phyloP scores from a whole-genome alignment of 30 jellyfish, hydroid and myxozoan genomes.

The Turritopsis rubra region DNA sequence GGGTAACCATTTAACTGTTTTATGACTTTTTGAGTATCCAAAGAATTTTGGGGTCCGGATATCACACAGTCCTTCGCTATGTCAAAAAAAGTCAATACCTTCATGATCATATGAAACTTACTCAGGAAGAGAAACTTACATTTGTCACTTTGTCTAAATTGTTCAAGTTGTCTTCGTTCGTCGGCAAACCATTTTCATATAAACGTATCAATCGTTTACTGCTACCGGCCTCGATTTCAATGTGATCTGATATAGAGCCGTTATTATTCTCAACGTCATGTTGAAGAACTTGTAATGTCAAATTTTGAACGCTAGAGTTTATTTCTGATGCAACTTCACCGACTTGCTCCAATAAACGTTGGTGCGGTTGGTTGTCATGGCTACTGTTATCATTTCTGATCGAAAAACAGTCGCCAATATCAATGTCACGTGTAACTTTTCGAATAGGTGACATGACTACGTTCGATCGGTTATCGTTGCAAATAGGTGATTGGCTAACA shows the following conservation, averaged over 20 bases:
- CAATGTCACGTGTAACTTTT: slow-evolving; percentile 1
- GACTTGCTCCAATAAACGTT: background rate
- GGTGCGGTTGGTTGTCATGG: background rate
- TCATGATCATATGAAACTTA: no score
- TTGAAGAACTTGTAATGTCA: background rate
- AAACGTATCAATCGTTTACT: slow-evolving; percentile 14
- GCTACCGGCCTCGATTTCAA: slow-evolving; percentile 1
- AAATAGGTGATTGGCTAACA: background rate
- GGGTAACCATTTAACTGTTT: no score
- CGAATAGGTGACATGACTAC: background rate
- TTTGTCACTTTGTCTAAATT: background rate
- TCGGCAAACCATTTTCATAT: background rate
- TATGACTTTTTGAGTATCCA: no score
- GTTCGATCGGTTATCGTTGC: background rate
- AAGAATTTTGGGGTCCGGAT: no score
- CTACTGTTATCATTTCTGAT: background rate
- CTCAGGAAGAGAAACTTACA: background rate
- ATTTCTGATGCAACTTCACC: slow-evolving; percentile 25
- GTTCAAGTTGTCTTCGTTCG: background rate
- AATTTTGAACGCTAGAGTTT: background rate
- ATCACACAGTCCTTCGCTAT: no score
- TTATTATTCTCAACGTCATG: background rate
- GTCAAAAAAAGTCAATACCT: no score
- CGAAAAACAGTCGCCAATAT: background rate
- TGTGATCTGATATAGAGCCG: background rate